A percentile compares a stretch with the other conserved stretches of the same genome.
Evolutionary conservation across 2,888 invertebrate species (phyloP).

Genomic region (Hirtodrosophila alboralis): DNA sequence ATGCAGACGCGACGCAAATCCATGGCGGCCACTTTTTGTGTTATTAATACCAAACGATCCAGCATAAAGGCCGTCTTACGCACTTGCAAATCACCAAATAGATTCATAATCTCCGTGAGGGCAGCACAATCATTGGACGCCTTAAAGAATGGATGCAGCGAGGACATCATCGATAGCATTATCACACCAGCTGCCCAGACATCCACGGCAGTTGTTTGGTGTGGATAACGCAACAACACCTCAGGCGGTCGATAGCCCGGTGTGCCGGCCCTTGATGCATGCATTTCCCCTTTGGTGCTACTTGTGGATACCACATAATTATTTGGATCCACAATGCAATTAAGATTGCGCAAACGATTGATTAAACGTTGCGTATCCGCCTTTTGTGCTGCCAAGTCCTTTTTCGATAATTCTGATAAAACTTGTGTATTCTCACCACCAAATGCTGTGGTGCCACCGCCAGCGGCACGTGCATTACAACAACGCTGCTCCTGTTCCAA

Average conservation of each 20-base stretch:
- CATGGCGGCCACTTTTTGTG: conserved; percentile 85
- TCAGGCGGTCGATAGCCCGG: conserved; percentile 96
- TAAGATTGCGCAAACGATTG: conserved; percentile 83
- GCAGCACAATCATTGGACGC: conserved; percentile 91
- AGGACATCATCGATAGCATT: conserved; percentile 90
- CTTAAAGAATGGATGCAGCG: conserved; percentile 93
- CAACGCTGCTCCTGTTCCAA: conserved; percentile 16
- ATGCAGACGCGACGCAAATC: conserved; percentile 85
- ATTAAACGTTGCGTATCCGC: conserved; percentile 72
- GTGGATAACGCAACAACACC: conserved; percentile 90
- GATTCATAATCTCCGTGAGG: conserved; percentile 91
- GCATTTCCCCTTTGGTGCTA: conserved; percentile 87
- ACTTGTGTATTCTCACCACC: conserved; percentile 25
- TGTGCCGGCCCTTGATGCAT: conserved; percentile 93
- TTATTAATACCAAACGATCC: conserved; percentile 85
- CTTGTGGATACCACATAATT: conserved; percentile 87
- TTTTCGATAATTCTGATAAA: conserved; percentile 86
- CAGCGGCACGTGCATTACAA: conserved; percentile 24
- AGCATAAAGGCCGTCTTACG: conserved; percentile 88
- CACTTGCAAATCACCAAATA: conserved; percentile 90
- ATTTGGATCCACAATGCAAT: conserved; percentile 87
- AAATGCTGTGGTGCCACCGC: conserved; percentile 35
- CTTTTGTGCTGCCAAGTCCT: conserved; percentile 74
- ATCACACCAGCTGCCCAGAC: conserved; percentile 96
- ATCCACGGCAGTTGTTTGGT: conserved; percentile 94